Conservation (phyloP, 1,140 invertebrate genomes). For the Episyrphus balteatus region DNA sequence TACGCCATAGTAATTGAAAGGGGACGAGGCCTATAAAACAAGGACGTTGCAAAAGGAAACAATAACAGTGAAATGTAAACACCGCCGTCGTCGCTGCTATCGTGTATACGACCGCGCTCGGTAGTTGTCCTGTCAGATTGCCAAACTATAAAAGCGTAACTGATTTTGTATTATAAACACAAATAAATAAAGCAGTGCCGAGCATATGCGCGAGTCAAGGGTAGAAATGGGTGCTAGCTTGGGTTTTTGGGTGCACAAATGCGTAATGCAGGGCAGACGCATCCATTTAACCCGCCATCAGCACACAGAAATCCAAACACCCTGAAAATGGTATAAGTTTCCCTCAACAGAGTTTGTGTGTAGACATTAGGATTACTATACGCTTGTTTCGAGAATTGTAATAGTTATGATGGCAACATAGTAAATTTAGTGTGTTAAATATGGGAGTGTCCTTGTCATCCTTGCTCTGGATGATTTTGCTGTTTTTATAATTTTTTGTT, state of each 20-base stretch:
- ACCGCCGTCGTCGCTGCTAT: no score
- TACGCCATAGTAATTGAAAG: no score
- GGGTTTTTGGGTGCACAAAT: no score
- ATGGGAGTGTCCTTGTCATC: constrained; percentile 2
- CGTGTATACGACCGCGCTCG: background rate
- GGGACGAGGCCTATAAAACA: no score
- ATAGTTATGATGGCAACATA: no score
- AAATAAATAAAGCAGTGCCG: constrained; percentile 1
- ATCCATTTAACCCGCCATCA: background rate
- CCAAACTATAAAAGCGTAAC: constrained; percentile 1
- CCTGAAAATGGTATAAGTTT: background rate
- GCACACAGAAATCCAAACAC: background rate
- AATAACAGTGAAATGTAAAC: no score
- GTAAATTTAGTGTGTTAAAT: background rate
- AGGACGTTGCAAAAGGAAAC: no score
- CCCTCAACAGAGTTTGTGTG: no score
- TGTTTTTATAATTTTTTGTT: no score
- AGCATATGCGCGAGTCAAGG: background rate
- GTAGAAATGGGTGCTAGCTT: background rate
- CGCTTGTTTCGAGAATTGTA: no score
- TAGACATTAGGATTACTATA: background rate
- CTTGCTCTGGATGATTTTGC: background rate
- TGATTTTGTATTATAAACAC: constrained; percentile 4
- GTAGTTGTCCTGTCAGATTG: background rate
- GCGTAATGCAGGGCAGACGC: background rate